Base-by-base conservation (phyloP, 2,888 invertebrate species). In the Sericinus montela region DNA sequence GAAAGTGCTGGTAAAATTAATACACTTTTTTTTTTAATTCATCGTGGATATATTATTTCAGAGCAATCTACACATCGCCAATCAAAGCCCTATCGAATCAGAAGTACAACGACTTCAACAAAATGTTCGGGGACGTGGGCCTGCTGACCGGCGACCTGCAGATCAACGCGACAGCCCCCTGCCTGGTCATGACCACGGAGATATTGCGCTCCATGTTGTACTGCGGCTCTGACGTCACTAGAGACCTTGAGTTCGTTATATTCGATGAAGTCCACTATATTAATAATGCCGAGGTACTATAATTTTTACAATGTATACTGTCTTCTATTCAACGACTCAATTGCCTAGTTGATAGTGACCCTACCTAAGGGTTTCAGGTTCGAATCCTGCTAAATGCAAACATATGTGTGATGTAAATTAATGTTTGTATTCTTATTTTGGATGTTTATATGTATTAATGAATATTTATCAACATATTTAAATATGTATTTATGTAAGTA, bases 181-280 rank as follows among this genome's bases (percentile, higher is more conserved):
- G 99, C 73, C 91, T 99, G 0, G 98, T 99, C 45, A 99, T 99
- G 99, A 99, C 99, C 0, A 99, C 99, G 0, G 99, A 99, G 89
- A 99, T 99, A 67, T 85, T 99, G 19, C 92, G 97, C 55, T 97
- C 98, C 0, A 99, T 99, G 98, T 85, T 99, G 10, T 98, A 98
- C 73, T 97, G 97, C 51, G 98, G 98, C 7, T 94, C 94, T 53
- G 98, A 99, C 68, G 94, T 98, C 45, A 95, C 98, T 0, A 91
- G 98, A 37, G 99, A 99, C 78, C 88, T 99, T 46, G 99, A 99
- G 76, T 99, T 97, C 89, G 99, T 99, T 1, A 97, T 99, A 65
- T 99, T 99, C 74, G 99, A 99, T 80, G 99, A 99, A 87, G 98
- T 99, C 6, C 99, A 99, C 78, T 99, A 99, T 71, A 97, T 99